phyloP scores from a whole-genome alignment of 2,113 vertebrate species.

The Neotoma lepida region DNA sequence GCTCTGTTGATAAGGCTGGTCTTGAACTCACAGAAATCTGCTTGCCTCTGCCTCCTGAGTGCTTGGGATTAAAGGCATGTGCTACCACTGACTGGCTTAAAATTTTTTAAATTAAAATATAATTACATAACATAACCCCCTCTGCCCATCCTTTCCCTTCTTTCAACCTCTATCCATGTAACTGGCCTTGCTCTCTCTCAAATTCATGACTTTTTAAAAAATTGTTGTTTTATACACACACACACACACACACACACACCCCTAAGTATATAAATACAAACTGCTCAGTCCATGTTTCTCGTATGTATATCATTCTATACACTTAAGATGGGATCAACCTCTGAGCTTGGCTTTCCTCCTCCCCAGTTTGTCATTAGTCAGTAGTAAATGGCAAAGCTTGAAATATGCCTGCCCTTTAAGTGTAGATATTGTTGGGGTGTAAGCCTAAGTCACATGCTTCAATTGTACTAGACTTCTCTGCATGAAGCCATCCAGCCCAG shows the following conservation, averaged over 20 bases:
- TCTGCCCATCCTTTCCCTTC: not conserved
- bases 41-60: not conserved
- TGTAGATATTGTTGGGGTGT: not conserved
- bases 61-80: not conserved
- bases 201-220: not conserved
- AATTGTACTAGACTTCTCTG: not conserved
- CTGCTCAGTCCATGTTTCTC: not conserved
- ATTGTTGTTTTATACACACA: not conserved
- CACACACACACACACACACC: not conserved
- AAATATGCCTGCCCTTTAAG: not conserved
- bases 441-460: not conserved
- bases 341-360: not conserved
- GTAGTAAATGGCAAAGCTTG: not conserved
- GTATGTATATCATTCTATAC: not conserved
- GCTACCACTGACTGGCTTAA: not conserved
- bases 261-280: not conserved
- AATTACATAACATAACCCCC: not conserved
- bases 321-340: not conserved
- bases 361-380: not conserved
- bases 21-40: not conserved
- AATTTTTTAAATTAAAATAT: not conserved
- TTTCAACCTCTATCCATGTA: not conserved
- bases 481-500: not conserved
- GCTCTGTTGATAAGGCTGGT: not conserved
- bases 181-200: not conserved